Conservation (phyloP, 2,888 invertebrate genomes). For the Scaptomyza reducta region DNA sequence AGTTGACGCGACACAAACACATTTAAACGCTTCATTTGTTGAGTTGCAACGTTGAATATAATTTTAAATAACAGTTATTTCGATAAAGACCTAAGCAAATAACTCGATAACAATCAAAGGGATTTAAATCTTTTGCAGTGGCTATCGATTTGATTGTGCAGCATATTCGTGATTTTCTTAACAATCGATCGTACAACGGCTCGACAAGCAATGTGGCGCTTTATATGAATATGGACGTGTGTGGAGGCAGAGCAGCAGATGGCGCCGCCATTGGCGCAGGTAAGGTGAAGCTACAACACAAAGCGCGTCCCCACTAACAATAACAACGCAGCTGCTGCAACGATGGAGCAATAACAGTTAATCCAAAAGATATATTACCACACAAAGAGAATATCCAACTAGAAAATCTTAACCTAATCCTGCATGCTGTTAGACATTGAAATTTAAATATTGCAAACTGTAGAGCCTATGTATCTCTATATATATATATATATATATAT, state of each 20-base stretch:
- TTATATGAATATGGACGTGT: slow-evolving; percentile 71
- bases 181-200: slow-evolving; percentile 84
- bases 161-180: slow-evolving; percentile 96
- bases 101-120: not conserved
- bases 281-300: slow-evolving; percentile 56
- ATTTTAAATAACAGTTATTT: slow-evolving; percentile 29
- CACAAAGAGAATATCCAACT: slow-evolving; percentile 22
- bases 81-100: slow-evolving; percentile 5
- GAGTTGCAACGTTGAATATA: slow-evolving; percentile 49
- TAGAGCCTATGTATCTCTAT: slow-evolving; percentile 5
- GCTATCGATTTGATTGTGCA: slow-evolving; percentile 99
- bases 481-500: slow-evolving; percentile 19
- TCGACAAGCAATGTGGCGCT: slow-evolving; percentile 80
- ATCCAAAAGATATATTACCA: slow-evolving; percentile 10
- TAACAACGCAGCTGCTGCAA: slow-evolving; percentile 13
- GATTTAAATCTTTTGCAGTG: slow-evolving; percentile 87
- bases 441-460: slow-evolving; percentile 3
- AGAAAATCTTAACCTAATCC: slow-evolving; percentile 24
- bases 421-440: slow-evolving; percentile 40
- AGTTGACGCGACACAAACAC: slow-evolving; percentile 19
- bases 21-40: slow-evolving; percentile 41
- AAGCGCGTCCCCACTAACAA: slow-evolving; percentile 75
- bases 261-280: slow-evolving; percentile 44
- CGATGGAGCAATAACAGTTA: slow-evolving; percentile 39
- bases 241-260: slow-evolving; percentile 31